These are phyloP conservation scores for Furcula furcula DNA, from an alignment of 2,888 invertebrate genomes.

Conservation along the genomic window DNA sequence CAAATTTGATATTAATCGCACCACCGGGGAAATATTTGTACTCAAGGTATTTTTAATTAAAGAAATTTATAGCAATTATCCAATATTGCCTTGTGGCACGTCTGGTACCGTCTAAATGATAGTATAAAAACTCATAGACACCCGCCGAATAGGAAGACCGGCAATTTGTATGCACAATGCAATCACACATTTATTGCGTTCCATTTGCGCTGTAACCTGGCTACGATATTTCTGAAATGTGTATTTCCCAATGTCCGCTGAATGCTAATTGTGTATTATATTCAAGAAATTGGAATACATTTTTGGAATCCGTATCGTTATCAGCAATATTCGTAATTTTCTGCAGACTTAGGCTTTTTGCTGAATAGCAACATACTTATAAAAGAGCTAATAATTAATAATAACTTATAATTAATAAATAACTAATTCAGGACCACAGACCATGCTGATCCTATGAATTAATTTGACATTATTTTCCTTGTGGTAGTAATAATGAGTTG, in stretches of 20 bases:
- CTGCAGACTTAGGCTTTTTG: no score
- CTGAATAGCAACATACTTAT: no score
- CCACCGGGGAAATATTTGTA: slow-evolving; percentile 97
- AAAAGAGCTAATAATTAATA: no score
- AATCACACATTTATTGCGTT: slow-evolving; percentile 57
- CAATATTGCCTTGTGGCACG: slow-evolving; percentile 7
- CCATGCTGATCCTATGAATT: no score
- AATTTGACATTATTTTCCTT: no score
- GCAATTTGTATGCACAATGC: slow-evolving; percentile 56
- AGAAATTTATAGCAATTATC: background rate
- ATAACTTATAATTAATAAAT: no score
- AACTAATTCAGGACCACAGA: no score
- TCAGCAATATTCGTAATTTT: slow-evolving; percentile 15
- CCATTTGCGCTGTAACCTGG: slow-evolving; percentile 49
- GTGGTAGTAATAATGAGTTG: no score
- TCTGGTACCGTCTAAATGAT: slow-evolving; percentile 24
- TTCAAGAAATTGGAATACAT: slow-evolving; percentile 26
- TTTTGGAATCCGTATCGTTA: slow-evolving; percentile 15
- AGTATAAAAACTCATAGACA: slow-evolving; percentile 29
- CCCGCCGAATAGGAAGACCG: slow-evolving; percentile 34
- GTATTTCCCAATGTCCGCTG: slow-evolving; percentile 40
- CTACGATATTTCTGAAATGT: slow-evolving; percentile 49
- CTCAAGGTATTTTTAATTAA: slow-evolving; percentile 85
- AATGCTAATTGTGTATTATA: slow-evolving; percentile 45
- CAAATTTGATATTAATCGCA: slow-evolving; percentile 98